Evolutionary conservation across 2,797 vertebrate species (phyloP).

Genomic region (Cynodonichthys magdalenae): DNA sequence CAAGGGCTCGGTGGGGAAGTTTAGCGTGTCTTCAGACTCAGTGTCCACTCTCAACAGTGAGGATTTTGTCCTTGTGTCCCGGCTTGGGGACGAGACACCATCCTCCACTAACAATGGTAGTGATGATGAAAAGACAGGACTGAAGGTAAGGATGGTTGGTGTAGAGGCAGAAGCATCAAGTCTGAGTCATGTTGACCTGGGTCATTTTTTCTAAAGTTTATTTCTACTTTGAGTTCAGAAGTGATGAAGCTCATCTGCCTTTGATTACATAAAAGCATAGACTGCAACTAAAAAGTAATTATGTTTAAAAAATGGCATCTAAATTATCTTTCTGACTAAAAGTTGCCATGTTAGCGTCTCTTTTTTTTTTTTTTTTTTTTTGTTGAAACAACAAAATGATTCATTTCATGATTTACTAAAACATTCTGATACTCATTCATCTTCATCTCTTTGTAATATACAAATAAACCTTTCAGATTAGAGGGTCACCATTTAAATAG

Average conservation of each 20-base stretch:
- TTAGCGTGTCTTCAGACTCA: conserved; percentile 99
- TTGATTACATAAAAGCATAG: conserved; percentile 4
- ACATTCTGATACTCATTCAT: conserved; percentile 8
- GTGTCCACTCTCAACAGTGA: conserved; percentile 99
- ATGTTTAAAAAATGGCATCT: background rate
- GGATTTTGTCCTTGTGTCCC: conserved; percentile 99
- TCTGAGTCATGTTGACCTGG: background rate
- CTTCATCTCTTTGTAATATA: conserved; percentile 7
- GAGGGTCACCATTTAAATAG: conserved; percentile 8
- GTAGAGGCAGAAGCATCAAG: conserved; percentile 53
- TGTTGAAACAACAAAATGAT: background rate
- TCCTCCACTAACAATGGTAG: conserved; percentile 98
- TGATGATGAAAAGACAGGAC: conserved; percentile 98
- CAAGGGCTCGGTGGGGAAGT: conserved; percentile 99
- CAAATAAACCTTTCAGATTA: background rate
- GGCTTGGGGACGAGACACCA: conserved; percentile 97
- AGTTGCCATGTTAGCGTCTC: background rate
- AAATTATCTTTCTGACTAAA: conserved; percentile 13
- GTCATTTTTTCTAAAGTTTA: background rate
- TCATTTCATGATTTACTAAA: conserved; percentile 6
- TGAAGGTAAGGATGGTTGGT: conserved; percentile 91
- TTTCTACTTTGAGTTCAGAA: background rate
- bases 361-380: background rate
- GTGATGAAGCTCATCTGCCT: background rate
- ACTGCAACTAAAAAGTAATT: background rate